Evolutionary conservation across 1,140 invertebrate genomes (phyloP), one percentile per base, ranked within the genome.

Genomic region (Globodera ellingtonae): DNA sequence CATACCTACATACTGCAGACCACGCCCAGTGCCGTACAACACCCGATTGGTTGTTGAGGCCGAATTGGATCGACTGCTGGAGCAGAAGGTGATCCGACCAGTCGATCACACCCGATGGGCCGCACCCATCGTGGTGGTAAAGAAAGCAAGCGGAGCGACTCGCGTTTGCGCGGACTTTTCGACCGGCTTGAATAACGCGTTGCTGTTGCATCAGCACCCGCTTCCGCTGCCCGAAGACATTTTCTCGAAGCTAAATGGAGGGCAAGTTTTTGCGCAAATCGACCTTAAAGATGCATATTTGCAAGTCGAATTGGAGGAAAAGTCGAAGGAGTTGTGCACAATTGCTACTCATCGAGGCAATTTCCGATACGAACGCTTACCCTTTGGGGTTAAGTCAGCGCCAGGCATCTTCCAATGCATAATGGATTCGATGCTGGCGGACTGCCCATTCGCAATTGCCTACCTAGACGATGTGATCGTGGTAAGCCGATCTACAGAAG

Each of bases 81-180:
- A 62, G 4, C 69, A 75, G 59, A 79, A 83, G 0, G 82, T 85
- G 9, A 83, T 90, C 50, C 71, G 80, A 76, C 78, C 74, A 21
- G 82, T 90, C 15, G 74, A 84, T 46, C 56, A 82, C 82, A 66
- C 85, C 70, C 88, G 88, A 89, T 91, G 90, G 89, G 90, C 89
- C 13, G 87, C 90, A 21, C 90, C 91, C 7, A 77, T 91, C 1
- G 21, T 72, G 56, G 71, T 56, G 9, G 71, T 72, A 21, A 72
- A 72, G 13, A 72, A 72, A 35, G 56, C 48, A 8, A 47, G 18
- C 44, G 69, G 72, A 18, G 24, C 50, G 24, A n/a, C 78, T 13
- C 78, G 78, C 6, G 48, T 79, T 4, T 79, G 67, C 44, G 66
- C 56, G 15, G 76, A 78, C 0, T 78, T 48, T 59, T 79, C 78